Percentiles rank a stretch among this genome's conserved stretches.
phyloP scores from a whole-genome alignment of 2,888 invertebrate genomes.

The Metalampra italica region DNA sequence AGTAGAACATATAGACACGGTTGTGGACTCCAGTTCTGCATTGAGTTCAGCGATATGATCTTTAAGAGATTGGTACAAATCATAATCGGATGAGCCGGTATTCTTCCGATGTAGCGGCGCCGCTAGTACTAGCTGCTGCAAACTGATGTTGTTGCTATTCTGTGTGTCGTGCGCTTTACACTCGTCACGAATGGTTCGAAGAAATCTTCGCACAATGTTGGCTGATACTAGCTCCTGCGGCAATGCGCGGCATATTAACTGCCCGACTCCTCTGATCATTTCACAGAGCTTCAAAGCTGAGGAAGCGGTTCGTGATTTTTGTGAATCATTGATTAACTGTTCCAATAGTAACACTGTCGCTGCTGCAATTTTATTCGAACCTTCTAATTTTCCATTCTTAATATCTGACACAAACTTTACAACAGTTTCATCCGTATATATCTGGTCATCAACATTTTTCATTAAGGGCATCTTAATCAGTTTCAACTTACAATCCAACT shows the following conservation, averaged over 20 bases:
- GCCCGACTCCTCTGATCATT: slow-evolving; percentile 39
- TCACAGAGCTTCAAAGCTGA: slow-evolving; percentile 79
- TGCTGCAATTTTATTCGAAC: slow-evolving; percentile 84
- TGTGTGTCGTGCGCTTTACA: slow-evolving; percentile 73
- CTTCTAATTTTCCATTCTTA: slow-evolving; percentile 74
- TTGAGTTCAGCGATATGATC: slow-evolving; percentile 50
- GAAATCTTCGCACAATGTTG: slow-evolving; percentile 90
- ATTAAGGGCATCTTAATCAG: no score
- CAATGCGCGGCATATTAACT: slow-evolving; percentile 52
- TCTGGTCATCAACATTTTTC: no score
- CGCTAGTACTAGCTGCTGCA: slow-evolving; percentile 58
- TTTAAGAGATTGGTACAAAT: slow-evolving; percentile 46
- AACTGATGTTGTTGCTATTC: slow-evolving; percentile 52
- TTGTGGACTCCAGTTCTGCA: slow-evolving; percentile 66
- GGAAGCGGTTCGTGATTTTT: slow-evolving; percentile 70
- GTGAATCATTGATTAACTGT: slow-evolving; percentile 83
- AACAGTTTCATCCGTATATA: slow-evolving; percentile 15
- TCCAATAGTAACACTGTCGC: slow-evolving; percentile 85
- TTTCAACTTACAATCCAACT: no score
- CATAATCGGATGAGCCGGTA: slow-evolving; percentile 35
- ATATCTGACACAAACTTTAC: slow-evolving; percentile 56
- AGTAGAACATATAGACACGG: slow-evolving; percentile 89
- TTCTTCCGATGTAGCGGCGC: slow-evolving; percentile 45
- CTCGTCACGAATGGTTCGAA: slow-evolving; percentile 91
- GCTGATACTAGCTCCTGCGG: slow-evolving; percentile 88